Evolutionary conservation across 2,888 invertebrate genomes (phyloP).

Genomic region (Cabera pusaria): DNA sequence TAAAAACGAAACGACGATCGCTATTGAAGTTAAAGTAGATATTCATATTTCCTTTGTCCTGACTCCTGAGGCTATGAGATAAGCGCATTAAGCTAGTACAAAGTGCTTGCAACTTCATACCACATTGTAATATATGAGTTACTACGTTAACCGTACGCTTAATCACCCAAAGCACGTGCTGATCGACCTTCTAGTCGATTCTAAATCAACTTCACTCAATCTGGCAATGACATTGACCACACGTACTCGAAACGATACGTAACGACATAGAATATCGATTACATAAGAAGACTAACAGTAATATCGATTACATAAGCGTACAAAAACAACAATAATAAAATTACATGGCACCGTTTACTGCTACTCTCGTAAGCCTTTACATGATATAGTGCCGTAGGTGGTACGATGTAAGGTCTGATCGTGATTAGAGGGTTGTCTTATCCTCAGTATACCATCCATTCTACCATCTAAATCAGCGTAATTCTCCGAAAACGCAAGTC

Average conservation of each 20-base stretch:
- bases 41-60: constrained; percentile 11
- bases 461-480: too few relatives aligned
- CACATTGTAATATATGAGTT: too few relatives aligned
- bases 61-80: constrained; percentile 16
- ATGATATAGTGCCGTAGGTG: too few relatives aligned
- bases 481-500: too few relatives aligned
- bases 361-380: too few relatives aligned
- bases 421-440: too few relatives aligned
- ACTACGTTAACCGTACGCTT: constrained; percentile 24
- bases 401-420: too few relatives aligned
- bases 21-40: constrained; percentile 6
- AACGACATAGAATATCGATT: constrained; percentile 28
- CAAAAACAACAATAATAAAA: constrained; percentile 17
- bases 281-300: constrained; percentile 21
- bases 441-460: too few relatives aligned
- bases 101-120: constrained; percentile 25
- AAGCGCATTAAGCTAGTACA: constrained; percentile 5
- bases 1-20: too few relatives aligned
- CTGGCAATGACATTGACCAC: constrained; percentile 35
- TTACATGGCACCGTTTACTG: too few relatives aligned
- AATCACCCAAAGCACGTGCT: constrained; percentile 35
- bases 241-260: constrained; percentile 22
- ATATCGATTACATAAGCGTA: constrained; percentile 28
- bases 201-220: constrained; percentile 26
- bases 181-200: constrained; percentile 31